A percentile compares a stretch with the other conserved stretches of the same genome.
phyloP scores from a whole-genome alignment of 2,113 vertebrate species.

The Neomonachus schauinslandi region DNA sequence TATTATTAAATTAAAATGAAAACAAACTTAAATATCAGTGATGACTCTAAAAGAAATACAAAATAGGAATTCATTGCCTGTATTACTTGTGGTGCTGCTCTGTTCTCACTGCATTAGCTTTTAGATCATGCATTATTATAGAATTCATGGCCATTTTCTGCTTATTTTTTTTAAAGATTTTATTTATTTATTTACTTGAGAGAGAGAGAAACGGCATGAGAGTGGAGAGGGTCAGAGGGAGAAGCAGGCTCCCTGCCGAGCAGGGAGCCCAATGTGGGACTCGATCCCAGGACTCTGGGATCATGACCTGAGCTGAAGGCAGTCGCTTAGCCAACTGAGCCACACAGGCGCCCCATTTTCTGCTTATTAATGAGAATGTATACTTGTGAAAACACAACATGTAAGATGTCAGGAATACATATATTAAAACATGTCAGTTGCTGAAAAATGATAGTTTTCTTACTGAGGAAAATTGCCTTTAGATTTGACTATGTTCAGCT shows the following conservation, averaged over 20 bases:
- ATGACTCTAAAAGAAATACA: background rate
- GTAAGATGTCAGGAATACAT: background rate
- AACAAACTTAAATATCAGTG: background rate
- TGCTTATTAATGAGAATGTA: background rate
- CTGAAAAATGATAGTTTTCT: background rate
- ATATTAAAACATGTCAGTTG: background rate
- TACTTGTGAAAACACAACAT: background rate
- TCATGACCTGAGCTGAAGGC: too few relatives aligned
- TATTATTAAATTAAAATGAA: conserved; percentile 25
- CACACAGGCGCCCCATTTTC: background rate
- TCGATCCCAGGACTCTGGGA: too few relatives aligned
- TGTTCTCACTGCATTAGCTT: background rate
- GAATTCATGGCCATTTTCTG: background rate
- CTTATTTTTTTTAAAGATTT: background rate
- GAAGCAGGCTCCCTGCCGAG: too few relatives aligned
- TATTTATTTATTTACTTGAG: too few relatives aligned
- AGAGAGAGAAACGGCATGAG: too few relatives aligned
- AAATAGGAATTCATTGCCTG: background rate
- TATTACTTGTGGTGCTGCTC: background rate
- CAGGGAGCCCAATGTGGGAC: too few relatives aligned
- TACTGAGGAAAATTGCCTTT: background rate
- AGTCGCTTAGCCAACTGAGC: too few relatives aligned
- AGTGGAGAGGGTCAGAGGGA: too few relatives aligned
- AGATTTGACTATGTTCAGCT: background rate
- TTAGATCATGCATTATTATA: background rate